Evolutionary conservation across 2,888 invertebrate species (phyloP).

Genomic region (Fabriciana adippe): DNA sequence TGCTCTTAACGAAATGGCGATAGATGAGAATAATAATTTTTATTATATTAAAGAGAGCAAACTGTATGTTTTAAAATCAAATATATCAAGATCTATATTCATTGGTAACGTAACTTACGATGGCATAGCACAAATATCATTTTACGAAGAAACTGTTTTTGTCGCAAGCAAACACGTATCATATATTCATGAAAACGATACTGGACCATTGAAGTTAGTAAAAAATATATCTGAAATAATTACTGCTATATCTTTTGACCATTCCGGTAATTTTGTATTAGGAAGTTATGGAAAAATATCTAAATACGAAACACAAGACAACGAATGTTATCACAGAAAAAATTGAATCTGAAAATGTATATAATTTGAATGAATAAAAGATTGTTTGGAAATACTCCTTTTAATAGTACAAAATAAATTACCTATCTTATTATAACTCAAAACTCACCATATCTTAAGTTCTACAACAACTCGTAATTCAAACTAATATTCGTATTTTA

Average conservation of each 20-base stretch:
- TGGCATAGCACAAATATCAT: slow-evolving; percentile 65
- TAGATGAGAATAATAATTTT: slow-evolving; percentile 66
- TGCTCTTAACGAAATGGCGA: slow-evolving; percentile 62
- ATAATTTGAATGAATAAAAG: slow-evolving; percentile 14
- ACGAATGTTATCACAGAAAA: slow-evolving; percentile 52
- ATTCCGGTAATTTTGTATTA: slow-evolving; percentile 58
- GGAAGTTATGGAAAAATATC: slow-evolving; percentile 60
- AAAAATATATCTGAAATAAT: slow-evolving; percentile 57
- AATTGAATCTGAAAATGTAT: slow-evolving; percentile 27
- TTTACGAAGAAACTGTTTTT: slow-evolving; percentile 59
- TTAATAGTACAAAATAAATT: slow-evolving; percentile 42
- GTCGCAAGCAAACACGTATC: slow-evolving; percentile 60
- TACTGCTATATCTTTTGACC: slow-evolving; percentile 67
- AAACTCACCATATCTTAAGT: slow-evolving; percentile 7
- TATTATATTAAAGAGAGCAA: slow-evolving; percentile 64
- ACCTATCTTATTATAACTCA: slow-evolving; percentile 31
- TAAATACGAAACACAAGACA: slow-evolving; percentile 55
- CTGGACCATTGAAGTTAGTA: slow-evolving; percentile 54
- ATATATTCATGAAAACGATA: slow-evolving; percentile 65
- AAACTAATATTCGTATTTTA: slow-evolving; percentile 14
- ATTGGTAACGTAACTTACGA: slow-evolving; percentile 59
- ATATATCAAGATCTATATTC: slow-evolving; percentile 50
- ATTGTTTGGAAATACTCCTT: slow-evolving; percentile 32
- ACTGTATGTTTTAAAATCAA: slow-evolving; percentile 58
- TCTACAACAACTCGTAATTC: slow-evolving; percentile 10